Evolutionary conservation across 2,113 vertebrate species (phyloP), one percentile per base, ranked within the genome.

Genomic region (Seriola rivoliana): DNA sequence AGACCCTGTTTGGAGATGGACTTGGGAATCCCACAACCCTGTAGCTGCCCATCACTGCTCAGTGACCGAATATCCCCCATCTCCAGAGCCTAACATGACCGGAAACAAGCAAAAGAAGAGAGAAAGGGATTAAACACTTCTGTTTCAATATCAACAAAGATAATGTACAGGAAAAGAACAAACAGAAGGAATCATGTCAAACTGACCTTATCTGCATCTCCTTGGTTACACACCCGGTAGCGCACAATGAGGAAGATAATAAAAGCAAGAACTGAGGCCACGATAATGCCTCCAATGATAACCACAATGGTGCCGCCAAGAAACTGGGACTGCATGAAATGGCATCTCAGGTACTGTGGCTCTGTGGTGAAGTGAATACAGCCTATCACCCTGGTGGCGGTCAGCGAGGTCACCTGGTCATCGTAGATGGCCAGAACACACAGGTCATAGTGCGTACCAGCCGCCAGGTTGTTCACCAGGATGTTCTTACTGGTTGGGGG

Each of bases 291-390:
- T n/a, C 98, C 98, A 0, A 99, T 99, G 90, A 99, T 97, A 84
- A 99, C 99, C 42, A 99, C 99, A 91, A 99, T 99, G 93, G 98
- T 99, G 59, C 98, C 98, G 0, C 98, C 98, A 70, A 99, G 95
- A 91, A 99, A 99, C 95, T 99, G 98, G 42, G 98, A 99, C 95
- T 99, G 98, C 98, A 99, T 99, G 95, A 99, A 99, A 87, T 99
- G 98, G 87, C 98, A 99, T 54, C 97, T 96, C 68, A 99, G 96
- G 0, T 99, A 99, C 92, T 99, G 98, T 46, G 98, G 97, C 87
- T 99, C 97, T 0, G 98, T 99, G 54, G 97, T 94, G 91, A 99
- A 99, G 95, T 97, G 98, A 29, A 97, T 83, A 84, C 98, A 99
- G 19, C 98, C 98, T 60, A 99, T 96, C n/a, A 99, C 97, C 14